Evolutionary conservation across 2,113 vertebrate species (phyloP).

Genomic region (Varanus komodoensis): DNA sequence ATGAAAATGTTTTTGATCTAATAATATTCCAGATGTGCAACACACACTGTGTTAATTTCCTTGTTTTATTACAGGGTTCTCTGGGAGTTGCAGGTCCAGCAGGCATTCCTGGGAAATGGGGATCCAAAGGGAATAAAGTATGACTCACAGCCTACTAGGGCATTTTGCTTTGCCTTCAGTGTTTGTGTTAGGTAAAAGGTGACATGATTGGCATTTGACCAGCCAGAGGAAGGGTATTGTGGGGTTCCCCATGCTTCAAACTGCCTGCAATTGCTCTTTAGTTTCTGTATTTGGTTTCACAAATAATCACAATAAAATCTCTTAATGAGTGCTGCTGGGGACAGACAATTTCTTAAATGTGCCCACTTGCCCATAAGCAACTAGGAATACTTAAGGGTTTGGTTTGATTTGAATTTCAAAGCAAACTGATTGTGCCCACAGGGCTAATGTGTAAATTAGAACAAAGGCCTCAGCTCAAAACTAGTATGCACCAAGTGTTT

Average conservation of each 20-base stretch:
- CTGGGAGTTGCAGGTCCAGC: constrained; percentile 57
- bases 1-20: neutral
- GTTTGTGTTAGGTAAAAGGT: neutral
- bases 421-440: no score
- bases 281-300: neutral
- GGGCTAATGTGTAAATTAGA: neutral
- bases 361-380: neutral
- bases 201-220: neutral
- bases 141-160: neutral
- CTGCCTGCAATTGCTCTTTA: no score
- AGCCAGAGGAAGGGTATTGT: no score
- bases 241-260: neutral
- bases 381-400: neutral
- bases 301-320: neutral
- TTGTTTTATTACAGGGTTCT: constrained; percentile 64
- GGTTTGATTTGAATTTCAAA: neutral
- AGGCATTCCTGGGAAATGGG: constrained; percentile 60
- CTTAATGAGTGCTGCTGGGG: neutral
- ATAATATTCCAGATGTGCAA: neutral
- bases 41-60: neutral
- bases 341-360: neutral
- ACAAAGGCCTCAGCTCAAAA: neutral
- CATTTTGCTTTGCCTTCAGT: neutral
- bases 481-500: neutral
- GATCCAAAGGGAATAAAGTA: constrained; percentile 71